Conservation (phyloP, 2,797 vertebrate species). For the Vipera latastei region DNA sequence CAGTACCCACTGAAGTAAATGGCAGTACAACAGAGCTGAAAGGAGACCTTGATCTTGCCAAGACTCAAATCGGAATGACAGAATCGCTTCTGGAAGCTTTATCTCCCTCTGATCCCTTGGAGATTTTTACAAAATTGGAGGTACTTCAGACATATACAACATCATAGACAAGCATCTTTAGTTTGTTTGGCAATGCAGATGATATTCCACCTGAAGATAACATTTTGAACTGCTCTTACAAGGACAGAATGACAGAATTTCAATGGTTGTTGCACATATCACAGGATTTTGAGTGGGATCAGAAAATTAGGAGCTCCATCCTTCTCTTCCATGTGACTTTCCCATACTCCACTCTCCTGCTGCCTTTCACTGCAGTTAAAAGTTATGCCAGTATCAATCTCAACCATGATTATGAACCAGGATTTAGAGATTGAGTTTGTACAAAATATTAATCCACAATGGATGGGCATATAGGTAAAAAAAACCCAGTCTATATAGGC, state of each 20-base stretch:
- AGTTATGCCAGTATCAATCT: not conserved
- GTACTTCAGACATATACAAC: constrained; percentile 43
- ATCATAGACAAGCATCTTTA: not conserved
- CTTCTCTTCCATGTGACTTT: too few species aligned
- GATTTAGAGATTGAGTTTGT: not conserved
- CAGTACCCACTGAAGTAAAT: not conserved
- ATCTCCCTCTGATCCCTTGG: constrained; percentile 73
- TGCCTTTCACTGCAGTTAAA: not conserved
- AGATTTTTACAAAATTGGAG: constrained; percentile 78
- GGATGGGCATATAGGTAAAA: not conserved
- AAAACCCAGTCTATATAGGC: not conserved
- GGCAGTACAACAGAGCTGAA: constrained; percentile 69
- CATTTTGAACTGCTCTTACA: not conserved
- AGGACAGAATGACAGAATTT: constrained; percentile 19
- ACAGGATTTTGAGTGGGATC: not conserved
- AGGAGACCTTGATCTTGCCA: constrained; percentile 74
- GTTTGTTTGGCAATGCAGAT: not conserved
- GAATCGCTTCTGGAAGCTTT: constrained; percentile 75
- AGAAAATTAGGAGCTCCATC: not conserved
- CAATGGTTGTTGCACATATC: not conserved
- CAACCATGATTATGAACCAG: not conserved
- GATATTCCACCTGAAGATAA: not conserved
- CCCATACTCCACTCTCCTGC: too few species aligned
- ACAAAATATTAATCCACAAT: not conserved
- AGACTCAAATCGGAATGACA: constrained; percentile 75